Evolutionary conservation across 2,888 invertebrate species (phyloP).

Genomic region (Nemoura dubitans): DNA sequence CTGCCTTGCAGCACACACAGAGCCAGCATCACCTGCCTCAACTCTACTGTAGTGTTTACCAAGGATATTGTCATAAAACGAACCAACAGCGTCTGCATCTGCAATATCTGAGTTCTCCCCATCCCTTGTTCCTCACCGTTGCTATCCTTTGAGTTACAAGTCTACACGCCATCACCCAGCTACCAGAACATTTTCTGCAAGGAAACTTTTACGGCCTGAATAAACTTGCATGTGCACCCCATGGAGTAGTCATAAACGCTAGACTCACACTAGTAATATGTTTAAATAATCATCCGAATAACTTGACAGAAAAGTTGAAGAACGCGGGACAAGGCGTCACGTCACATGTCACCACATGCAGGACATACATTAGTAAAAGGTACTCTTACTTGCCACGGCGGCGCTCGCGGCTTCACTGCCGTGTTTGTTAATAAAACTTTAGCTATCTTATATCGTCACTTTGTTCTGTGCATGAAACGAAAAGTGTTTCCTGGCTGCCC

Average conservation of each 20-base stretch:
- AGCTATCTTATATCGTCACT: neutral
- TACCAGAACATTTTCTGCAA: neutral
- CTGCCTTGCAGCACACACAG: neutral
- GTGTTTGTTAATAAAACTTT: neutral
- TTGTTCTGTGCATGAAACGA: neutral
- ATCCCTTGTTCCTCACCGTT: neutral
- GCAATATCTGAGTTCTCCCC: neutral
- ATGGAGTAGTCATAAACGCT: slow-evolving; percentile 13
- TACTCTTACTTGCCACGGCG: too few species aligned
- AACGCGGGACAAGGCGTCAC: neutral
- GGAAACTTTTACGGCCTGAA: slow-evolving; percentile 10
- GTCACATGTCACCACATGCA: neutral
- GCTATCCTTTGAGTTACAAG: neutral
- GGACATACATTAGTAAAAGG: neutral
- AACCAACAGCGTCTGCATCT: neutral
- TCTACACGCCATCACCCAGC: neutral
- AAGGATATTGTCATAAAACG: neutral
- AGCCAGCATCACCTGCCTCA: neutral
- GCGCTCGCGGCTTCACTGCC: neutral
- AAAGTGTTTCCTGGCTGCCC: neutral
- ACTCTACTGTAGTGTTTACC: neutral
- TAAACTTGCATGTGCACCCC: neutral
- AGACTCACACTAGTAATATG: neutral
- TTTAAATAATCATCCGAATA: slow-evolving; percentile 19
- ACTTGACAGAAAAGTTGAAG: slow-evolving; percentile 7